These are phyloP conservation scores for Zaprionus capensis DNA, from an alignment of 1,140 invertebrate genomes.

Conservation along the genomic window DNA sequence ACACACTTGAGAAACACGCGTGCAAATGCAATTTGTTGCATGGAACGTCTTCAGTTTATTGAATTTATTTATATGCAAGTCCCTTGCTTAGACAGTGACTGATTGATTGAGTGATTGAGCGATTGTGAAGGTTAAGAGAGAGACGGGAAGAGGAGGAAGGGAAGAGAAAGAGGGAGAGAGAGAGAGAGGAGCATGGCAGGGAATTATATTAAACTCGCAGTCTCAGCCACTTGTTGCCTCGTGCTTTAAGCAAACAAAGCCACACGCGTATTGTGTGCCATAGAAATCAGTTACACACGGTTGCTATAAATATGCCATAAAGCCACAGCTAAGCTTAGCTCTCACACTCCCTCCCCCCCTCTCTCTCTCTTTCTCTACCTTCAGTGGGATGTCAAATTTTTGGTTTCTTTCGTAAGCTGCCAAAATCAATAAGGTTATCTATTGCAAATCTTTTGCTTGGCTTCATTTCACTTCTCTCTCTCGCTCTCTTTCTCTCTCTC, in stretches of 20 bases:
- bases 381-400: background rate
- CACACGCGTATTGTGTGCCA: background rate
- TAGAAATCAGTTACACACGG: background rate
- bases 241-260: background rate
- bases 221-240: background rate
- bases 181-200: background rate
- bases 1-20: conserved; percentile 11
- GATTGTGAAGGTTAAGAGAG: conserved; percentile 19
- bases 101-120: conserved; percentile 62
- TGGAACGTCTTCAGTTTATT: conserved; percentile 67
- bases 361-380: background rate
- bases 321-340: too few relatives aligned
- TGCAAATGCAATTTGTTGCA: conserved; percentile 72
- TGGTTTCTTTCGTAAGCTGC: background rate
- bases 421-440: conserved; percentile 2
- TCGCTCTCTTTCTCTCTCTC: background rate
- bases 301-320: background rate
- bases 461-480: background rate
- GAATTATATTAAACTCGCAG: conserved; percentile 18
- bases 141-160: background rate
- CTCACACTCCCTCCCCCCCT: too few relatives aligned
- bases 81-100: conserved; percentile 63
- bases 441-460: background rate
- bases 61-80: conserved; percentile 74
- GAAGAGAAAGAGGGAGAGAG: background rate